Percentiles rank a stretch among this genome's conserved stretches.
Conservation (phyloP, 2,113 vertebrate genomes). For the Colius striatus region DNA sequence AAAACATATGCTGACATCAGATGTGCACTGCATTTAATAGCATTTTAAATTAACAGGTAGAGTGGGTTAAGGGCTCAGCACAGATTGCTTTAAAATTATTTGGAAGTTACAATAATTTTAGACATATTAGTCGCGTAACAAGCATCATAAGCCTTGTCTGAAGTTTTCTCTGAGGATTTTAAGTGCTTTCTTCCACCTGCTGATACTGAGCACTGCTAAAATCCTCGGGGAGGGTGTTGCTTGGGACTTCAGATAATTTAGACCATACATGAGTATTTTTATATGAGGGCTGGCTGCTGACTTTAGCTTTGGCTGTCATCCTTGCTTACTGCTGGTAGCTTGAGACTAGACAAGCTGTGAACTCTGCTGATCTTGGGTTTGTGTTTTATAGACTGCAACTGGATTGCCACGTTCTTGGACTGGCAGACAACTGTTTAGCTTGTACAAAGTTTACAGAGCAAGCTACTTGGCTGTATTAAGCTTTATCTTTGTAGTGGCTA, state of each 20-base stretch:
- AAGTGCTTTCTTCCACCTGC: not conserved
- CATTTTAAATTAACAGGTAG: not conserved
- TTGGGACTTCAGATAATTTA: not conserved
- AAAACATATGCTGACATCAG: not conserved
- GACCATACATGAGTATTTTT: not conserved
- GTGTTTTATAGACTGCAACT: not conserved
- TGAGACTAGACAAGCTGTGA: conserved; percentile 33
- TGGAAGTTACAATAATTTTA: not conserved
- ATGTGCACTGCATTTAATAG: not conserved
- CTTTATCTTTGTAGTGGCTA: not conserved
- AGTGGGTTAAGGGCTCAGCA: not conserved
- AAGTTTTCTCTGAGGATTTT: not conserved
- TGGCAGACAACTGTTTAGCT: not conserved
- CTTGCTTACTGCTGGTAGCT: conserved; percentile 7
- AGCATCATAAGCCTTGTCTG: not conserved
- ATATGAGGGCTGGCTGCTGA: not conserved
- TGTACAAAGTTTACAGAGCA: not conserved
- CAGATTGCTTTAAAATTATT: not conserved
- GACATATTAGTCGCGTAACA: not conserved
- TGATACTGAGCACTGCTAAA: not conserved
- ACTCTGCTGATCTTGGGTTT: conserved; percentile 27
- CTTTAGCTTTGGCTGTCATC: conserved; percentile 18
- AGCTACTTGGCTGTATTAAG: not conserved
- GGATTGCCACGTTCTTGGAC: not conserved
- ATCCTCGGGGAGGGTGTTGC: not conserved